Conservation (phyloP, 2,888 invertebrate species). For the Frankliniella intonsa region DNA sequence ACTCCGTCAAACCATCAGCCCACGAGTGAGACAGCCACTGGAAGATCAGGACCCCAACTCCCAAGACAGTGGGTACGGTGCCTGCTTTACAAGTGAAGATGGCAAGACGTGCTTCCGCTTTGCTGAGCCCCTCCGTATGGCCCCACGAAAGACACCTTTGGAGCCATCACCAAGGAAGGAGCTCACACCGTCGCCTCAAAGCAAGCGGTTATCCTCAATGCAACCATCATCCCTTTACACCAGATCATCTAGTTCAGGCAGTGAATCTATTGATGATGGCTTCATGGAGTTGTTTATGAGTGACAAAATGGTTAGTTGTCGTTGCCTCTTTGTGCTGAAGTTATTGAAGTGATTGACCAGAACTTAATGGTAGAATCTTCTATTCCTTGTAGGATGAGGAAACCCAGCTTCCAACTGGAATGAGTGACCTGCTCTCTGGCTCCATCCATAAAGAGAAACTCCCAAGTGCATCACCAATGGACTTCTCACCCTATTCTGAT, state of each 20-base stretch:
- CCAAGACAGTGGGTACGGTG: slow-evolving; percentile 56
- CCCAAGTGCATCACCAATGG: slow-evolving; percentile 31
- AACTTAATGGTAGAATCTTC: slow-evolving; percentile 3
- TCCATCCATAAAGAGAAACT: slow-evolving; percentile 44
- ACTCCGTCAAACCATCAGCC: slow-evolving; percentile 28
- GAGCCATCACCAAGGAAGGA: slow-evolving; percentile 35
- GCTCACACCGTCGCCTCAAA: not conserved
- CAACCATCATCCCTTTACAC: not conserved
- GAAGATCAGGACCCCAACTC: slow-evolving; percentile 55
- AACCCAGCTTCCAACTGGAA: slow-evolving; percentile 52
- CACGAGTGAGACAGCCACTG: slow-evolving; percentile 45
- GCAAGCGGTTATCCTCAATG: not conserved
- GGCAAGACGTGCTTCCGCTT: slow-evolving; percentile 43
- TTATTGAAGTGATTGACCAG: slow-evolving; percentile 31
- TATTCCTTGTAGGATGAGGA: slow-evolving; percentile 44
- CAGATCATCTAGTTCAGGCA: slow-evolving; percentile 34
- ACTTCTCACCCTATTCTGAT: slow-evolving; percentile 30
- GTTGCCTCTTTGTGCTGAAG: not conserved
- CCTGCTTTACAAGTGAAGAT: slow-evolving; percentile 42
- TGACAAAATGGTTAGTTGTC: slow-evolving; percentile 47
- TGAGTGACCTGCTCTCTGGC: slow-evolving; percentile 56
- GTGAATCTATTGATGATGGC: slow-evolving; percentile 60
- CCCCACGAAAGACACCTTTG: slow-evolving; percentile 43
- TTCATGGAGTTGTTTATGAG: slow-evolving; percentile 60
- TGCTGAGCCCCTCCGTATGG: slow-evolving; percentile 46